These are phyloP conservation scores for Hyla sarda DNA, from an alignment of 2,113 vertebrate genomes.

Conservation along the genomic window DNA sequence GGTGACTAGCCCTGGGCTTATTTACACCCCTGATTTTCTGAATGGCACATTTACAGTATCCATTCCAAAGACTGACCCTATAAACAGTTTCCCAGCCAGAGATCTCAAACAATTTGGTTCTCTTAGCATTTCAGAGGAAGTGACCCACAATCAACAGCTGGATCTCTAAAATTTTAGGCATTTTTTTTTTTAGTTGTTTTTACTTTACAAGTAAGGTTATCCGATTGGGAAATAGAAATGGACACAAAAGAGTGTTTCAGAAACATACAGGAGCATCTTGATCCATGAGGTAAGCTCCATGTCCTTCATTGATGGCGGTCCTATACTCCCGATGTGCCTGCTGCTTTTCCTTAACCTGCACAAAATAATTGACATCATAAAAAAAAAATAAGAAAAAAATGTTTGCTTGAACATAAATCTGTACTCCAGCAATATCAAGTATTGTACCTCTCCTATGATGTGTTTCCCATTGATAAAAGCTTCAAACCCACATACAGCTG, in stretches of 20 bases:
- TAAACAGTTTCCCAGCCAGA: too few relatives aligned
- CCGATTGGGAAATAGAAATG: background rate
- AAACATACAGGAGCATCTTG: slow-evolving; percentile 80
- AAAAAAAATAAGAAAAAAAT: slow-evolving; percentile 1
- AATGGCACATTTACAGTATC: too few relatives aligned
- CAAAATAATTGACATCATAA: slow-evolving; percentile 53
- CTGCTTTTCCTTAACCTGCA: slow-evolving; percentile 87
- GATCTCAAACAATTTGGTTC: too few relatives aligned
- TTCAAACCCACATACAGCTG: slow-evolving; percentile 89
- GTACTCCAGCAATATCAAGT: background rate
- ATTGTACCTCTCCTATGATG: slow-evolving; percentile 82
- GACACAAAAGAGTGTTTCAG: background rate
- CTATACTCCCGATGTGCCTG: slow-evolving; percentile 79
- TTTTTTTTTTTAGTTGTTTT: too few relatives aligned
- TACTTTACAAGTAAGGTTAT: too few relatives aligned
- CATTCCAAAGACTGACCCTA: too few relatives aligned
- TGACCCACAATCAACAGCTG: too few relatives aligned
- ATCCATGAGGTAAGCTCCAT: slow-evolving; percentile 89
- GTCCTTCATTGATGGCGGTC: slow-evolving; percentile 77
- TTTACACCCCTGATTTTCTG: too few relatives aligned
- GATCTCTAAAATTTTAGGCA: too few relatives aligned
- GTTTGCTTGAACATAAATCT: background rate
- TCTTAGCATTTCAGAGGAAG: too few relatives aligned
- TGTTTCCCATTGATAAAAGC: slow-evolving; percentile 91
- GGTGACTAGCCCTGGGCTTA: too few relatives aligned